phyloP scores from a whole-genome alignment of 1,140 invertebrate species.

The Meteorus sp. region DNA sequence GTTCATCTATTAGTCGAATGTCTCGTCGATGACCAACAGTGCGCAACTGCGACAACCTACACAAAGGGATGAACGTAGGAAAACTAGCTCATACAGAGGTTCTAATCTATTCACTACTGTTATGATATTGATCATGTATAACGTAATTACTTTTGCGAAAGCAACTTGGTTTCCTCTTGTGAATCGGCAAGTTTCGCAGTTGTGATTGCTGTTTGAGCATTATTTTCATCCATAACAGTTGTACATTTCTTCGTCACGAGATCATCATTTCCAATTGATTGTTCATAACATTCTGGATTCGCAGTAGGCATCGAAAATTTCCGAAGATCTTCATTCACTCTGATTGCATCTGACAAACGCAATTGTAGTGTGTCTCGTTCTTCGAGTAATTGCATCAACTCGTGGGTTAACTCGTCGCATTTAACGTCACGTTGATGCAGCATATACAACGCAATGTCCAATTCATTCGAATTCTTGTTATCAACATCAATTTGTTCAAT shows the following conservation, averaged over 20 bases:
- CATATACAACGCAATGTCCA: slow-evolving; percentile 83
- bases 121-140: too few species aligned
- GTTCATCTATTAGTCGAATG: slow-evolving; percentile 72
- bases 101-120: too few species aligned
- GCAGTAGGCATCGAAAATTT: slow-evolving; percentile 23
- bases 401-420: slow-evolving; percentile 85
- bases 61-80: slow-evolving; percentile 29
- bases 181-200: slow-evolving; percentile 44
- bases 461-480: slow-evolving; percentile 57
- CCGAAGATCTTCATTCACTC: slow-evolving; percentile 67
- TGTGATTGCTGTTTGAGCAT: slow-evolving; percentile 40
- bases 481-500: background rate
- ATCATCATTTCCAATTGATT: too few species aligned
- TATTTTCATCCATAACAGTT: too few species aligned
- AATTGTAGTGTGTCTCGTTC: slow-evolving; percentile 83
- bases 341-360: slow-evolving; percentile 75
- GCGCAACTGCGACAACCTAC: slow-evolving; percentile 73
- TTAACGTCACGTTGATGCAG: slow-evolving; percentile 84
- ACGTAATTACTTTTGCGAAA: slow-evolving; percentile 49
- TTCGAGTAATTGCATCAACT: slow-evolving; percentile 80
- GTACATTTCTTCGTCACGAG: too few species aligned
- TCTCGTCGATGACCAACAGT: slow-evolving; percentile 72
- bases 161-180: slow-evolving; percentile 48
- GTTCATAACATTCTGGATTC: too few species aligned
- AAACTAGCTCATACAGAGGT: too few species aligned